Conservation (phyloP, 1,140 invertebrate genomes). For the Lordiphosa stackelbergi region DNA sequence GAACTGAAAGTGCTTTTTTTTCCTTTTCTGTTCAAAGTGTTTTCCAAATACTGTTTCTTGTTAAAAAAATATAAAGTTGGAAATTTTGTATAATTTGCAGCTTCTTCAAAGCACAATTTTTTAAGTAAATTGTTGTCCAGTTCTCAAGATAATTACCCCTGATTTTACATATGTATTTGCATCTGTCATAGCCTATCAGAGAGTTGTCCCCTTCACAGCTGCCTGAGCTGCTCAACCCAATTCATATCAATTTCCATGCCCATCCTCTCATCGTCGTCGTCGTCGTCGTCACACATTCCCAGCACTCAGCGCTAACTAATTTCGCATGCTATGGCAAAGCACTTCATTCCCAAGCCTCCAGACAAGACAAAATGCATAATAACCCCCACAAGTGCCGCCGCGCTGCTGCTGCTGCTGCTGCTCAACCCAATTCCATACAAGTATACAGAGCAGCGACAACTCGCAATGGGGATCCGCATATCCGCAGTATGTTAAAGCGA, state of each 20-base stretch:
- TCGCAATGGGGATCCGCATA: slow-evolving; percentile 33
- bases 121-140: background rate
- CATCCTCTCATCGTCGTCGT: slow-evolving; percentile 6
- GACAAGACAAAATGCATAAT: slow-evolving; percentile 66
- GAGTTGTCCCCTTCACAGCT: slow-evolving; percentile 51
- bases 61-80: no score
- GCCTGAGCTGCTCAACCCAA: slow-evolving; percentile 55
- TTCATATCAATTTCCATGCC: slow-evolving; percentile 62
- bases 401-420: slow-evolving; percentile 18
- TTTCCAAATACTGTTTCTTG: no score
- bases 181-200: slow-evolving; percentile 56
- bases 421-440: slow-evolving; percentile 68
- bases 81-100: no score
- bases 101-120: no score
- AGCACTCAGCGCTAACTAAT: slow-evolving; percentile 67
- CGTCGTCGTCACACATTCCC: slow-evolving; percentile 40
- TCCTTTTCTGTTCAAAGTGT: no score
- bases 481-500: slow-evolving; percentile 48
- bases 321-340: slow-evolving; percentile 51
- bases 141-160: slow-evolving; percentile 25
- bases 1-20: no score
- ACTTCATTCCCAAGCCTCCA: slow-evolving; percentile 49
- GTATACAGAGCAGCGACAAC: slow-evolving; percentile 38
- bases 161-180: slow-evolving; percentile 21
- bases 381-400: slow-evolving; percentile 26